phyloP scores from a whole-genome alignment of 1,140 invertebrate genomes.

The Aphelinus atriplicis region DNA sequence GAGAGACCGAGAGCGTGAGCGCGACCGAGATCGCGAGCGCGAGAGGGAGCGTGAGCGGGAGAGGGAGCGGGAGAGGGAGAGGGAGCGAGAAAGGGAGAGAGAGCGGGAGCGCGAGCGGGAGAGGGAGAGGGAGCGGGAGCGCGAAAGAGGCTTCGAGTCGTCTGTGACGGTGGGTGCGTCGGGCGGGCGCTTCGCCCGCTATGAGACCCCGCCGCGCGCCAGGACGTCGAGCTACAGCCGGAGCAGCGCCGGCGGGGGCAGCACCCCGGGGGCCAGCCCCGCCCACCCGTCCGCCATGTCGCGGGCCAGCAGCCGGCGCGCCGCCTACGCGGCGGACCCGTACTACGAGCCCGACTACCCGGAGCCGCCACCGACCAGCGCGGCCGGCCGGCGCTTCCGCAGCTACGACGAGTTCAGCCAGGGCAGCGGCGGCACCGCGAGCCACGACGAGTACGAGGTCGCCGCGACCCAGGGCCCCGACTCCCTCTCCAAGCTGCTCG shows the following conservation, averaged over 20 bases:
- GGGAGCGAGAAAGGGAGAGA: constrained; percentile 27
- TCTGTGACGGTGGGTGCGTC: constrained; percentile 61
- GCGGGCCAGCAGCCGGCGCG: constrained; percentile 50
- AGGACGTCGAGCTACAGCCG: constrained; percentile 63
- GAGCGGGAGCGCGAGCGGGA: constrained; percentile 29
- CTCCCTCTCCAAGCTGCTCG: neutral
- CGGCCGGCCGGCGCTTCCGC: constrained; percentile 62
- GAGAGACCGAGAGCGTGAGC: constrained; percentile 9
- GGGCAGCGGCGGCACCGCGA: constrained; percentile 69
- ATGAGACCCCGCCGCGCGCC: constrained; percentile 62
- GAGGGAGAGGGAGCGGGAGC: constrained; percentile 36
- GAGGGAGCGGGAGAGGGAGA: constrained; percentile 18
- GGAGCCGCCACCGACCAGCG: constrained; percentile 65
- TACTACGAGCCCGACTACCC: constrained; percentile 63
- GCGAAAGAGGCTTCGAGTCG: constrained; percentile 59
- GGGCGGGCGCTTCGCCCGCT: constrained; percentile 61
- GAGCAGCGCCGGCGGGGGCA: constrained; percentile 57
- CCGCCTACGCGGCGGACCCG: constrained; percentile 59
- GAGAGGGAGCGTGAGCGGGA: constrained; percentile 26
- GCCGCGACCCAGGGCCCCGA: constrained; percentile 6
- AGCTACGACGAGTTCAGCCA: constrained; percentile 74
- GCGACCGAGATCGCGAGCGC: constrained; percentile 9
- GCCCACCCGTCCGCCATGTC: constrained; percentile 61
- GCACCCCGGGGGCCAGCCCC: constrained; percentile 62
- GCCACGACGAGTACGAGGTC: constrained; percentile 69